A percentile compares a stretch with the other conserved stretches of the same genome.
Conservation (phyloP, 2,113 vertebrate species). For the Pterocles orientalis region DNA sequence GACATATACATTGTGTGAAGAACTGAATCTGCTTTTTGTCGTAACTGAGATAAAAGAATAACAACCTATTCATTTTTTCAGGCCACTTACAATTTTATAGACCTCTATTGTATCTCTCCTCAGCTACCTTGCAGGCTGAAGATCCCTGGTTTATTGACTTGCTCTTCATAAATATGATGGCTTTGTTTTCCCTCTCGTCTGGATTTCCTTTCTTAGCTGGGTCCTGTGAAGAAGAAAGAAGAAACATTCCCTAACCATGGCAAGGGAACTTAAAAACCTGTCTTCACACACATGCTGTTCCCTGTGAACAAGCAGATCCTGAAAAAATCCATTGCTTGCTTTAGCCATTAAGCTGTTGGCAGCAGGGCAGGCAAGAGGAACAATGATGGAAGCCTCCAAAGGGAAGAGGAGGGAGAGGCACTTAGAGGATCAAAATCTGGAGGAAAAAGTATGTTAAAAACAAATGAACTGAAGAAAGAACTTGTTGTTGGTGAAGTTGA, state of each 20-base stretch:
- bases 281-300: background rate
- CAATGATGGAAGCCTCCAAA: background rate
- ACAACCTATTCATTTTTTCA: background rate
- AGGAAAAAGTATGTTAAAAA: conserved; percentile 50
- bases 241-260: background rate
- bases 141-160: background rate
- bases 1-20: accelerated
- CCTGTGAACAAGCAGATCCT: conserved; percentile 6
- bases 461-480: conserved; percentile 68
- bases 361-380: background rate
- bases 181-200: background rate
- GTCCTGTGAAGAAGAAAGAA: background rate
- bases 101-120: background rate
- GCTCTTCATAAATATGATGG: background rate
- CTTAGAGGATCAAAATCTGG: conserved; percentile 30
- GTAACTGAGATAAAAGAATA: background rate
- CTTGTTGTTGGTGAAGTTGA: conserved; percentile 46
- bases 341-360: conserved; percentile 32
- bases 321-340: background rate
- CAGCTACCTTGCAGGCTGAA: background rate
- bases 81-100: background rate
- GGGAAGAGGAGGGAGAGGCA: conserved; percentile 1
- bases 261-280: background rate
- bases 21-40: background rate
- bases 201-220: background rate